Base-by-base conservation (phyloP, 2,888 invertebrate species). In the Diaperis boleti region DNA sequence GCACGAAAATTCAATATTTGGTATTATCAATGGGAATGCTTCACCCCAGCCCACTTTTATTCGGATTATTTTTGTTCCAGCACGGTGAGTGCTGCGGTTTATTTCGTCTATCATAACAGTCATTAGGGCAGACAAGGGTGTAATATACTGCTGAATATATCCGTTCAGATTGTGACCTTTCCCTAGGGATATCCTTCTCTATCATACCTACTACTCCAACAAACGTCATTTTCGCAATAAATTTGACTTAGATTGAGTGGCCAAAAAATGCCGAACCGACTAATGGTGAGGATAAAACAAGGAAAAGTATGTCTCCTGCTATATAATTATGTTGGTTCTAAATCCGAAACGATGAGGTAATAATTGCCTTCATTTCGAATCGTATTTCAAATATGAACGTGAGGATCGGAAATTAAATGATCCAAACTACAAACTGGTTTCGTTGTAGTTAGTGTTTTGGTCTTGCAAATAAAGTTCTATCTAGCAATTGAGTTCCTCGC, bases 51-150 rank as follows among this genome's bases (percentile, higher is more conserved):
- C 49, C 55, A 64, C 59, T 68, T 70, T 67, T 66, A 68, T 68
- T 65, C 57, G 63, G 65, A 67, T 70, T 70, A 69, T 69, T 68
- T 71, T 68, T 69, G 66, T 68, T 64, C 59, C 64, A 60, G 52
- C 44, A 47, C 44, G 52, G 61, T 44, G 61, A 64, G 57, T 64
- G 64, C 61, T 67, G 68, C 67, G 69, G 69, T 67, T 69, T 69
- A 69, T 69, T 69, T 68, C 64, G 66, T 64, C 64, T 69, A 69
- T 70, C 69, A 64, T 70, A 71, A 69, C 71, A 69, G 69, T 69
- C 69, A 70, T 71, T 69, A 70, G 64, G 68, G 65, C 62, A 68
- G 71, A 71, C 71, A 71, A 64, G 71, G 71, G 69, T 71, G 65
- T 70, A 65, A 71, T 69, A 70, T 71, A 70, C 66, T 69, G 62